Base-by-base conservation (phyloP, 2,888 invertebrate genomes). In the Brachyptera risi region DNA sequence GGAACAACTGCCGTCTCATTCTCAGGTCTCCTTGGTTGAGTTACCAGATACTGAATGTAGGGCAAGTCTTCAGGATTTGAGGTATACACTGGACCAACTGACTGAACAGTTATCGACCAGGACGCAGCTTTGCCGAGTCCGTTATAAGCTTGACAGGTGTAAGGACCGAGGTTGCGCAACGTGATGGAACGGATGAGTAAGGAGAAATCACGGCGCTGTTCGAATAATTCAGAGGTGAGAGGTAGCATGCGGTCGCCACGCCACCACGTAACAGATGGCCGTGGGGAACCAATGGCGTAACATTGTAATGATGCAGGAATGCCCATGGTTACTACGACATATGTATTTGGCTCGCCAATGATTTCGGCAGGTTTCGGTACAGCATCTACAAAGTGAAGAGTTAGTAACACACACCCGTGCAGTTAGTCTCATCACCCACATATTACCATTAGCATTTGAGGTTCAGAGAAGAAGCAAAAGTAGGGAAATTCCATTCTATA, bases 121-220 rank as follows among this genome's bases (percentile, higher is more conserved):
- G 89, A 86, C 0, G 87, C 87, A 3, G 94, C 85, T 67, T 84
- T 83, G 11, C 86, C 87, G 7, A 83, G 73, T 1, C 90, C 92
- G 72, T 95, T 95, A 75, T 88, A 95, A 3, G 92, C 95, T 71
- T 90, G 88, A 72, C 96, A 96, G 4, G 87, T 88, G 76, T 96
- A 96, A 56, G 86, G 81, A 3, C 95, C 96, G 58, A 92, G 80
- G 69, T 88, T 88, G 4, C 84, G 82, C 19, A 87, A 70, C 35
- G 83, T 80, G 13, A 95, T 84, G 1, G 83, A 78, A 58, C 85
- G 79, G 70, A 96, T 90, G 63, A 85, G 79, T 49, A 96, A 79
- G 1, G 88, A 84, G 73, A 85, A 86, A 69, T 88, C 91, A 58
- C 83, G 79, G 63, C 85, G 80, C 65, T 88, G 87, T 72, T 91